Percentiles rank a stretch among this genome's conserved stretches.
Conservation (phyloP, 2,888 invertebrate genomes). For the Cheiracanthium punctorium region DNA sequence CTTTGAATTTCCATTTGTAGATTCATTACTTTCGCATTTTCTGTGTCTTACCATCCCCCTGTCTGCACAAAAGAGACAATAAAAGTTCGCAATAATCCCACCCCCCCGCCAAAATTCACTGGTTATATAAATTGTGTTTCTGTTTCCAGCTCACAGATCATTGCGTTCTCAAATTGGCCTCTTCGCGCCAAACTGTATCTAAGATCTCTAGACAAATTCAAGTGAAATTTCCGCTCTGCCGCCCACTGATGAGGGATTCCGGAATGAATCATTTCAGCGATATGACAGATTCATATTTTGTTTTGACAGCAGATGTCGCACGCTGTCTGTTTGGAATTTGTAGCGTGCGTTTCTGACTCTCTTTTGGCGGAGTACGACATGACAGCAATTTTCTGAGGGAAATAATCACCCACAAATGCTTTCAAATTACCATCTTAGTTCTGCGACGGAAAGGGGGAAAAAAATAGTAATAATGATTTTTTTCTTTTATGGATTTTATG, state of each 20-base stretch:
- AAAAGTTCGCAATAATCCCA: background rate
- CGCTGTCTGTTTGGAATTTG: background rate
- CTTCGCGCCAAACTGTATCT: conserved; percentile 1
- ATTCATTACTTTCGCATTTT: too few species aligned
- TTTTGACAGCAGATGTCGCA: background rate
- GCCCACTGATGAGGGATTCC: conserved; percentile 10
- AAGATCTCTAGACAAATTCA: background rate
- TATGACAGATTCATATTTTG: background rate
- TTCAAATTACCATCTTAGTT: too few species aligned
- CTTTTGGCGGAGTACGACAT: background rate
- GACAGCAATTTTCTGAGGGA: background rate
- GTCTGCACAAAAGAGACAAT: background rate
- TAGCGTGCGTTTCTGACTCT: background rate
- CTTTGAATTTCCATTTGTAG: too few species aligned
- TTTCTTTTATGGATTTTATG: too few species aligned
- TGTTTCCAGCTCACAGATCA: conserved; percentile 4
- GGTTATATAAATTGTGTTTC: conserved; percentile 1
- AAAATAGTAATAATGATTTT: too few species aligned
- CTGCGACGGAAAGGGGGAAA: too few species aligned
- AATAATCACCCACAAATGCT: too few species aligned
- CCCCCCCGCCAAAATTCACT: background rate
- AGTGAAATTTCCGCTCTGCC: conserved; percentile 15
- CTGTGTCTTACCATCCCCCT: too few species aligned
- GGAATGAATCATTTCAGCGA: background rate
- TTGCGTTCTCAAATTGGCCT: conserved; percentile 4